phyloP scores from a whole-genome alignment of 37 sponge, comb jelly and placozoan species.

The Crambe crambe region DNA sequence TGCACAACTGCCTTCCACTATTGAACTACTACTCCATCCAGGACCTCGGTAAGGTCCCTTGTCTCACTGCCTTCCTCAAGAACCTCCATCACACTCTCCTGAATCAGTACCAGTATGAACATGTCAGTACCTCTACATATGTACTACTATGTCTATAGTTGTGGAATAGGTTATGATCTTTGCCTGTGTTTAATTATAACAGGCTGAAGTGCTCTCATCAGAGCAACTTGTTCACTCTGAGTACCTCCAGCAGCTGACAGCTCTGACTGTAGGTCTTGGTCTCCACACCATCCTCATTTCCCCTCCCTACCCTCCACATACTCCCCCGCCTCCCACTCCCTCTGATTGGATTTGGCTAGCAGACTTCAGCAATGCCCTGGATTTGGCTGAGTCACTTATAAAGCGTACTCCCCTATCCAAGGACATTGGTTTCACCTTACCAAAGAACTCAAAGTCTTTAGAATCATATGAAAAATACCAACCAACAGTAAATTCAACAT shows the following conservation, averaged over 20 bases:
- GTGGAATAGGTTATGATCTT: background rate
- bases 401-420: conserved; percentile 31
- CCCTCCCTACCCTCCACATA: conserved; percentile 52
- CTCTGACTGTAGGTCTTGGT: conserved; percentile 62
- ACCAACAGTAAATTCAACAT: conserved; percentile 37
- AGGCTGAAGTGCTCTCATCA: conserved; percentile 47
- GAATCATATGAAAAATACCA: conserved; percentile 20
- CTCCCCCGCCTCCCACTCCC: conserved; percentile 28
- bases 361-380: conserved; percentile 20
- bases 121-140: conserved; percentile 27
- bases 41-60: conserved; percentile 46
- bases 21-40: conserved; percentile 3
- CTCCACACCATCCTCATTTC: conserved; percentile 56
- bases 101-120: conserved; percentile 74
- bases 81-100: conserved; percentile 58
- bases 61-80: conserved; percentile 63
- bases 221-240: conserved; percentile 66
- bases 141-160: background rate
- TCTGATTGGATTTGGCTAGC: conserved; percentile 66
- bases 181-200: background rate
- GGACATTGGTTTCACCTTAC: background rate
- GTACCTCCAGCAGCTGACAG: conserved; percentile 67
- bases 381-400: conserved; percentile 45
- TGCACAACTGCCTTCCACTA: conserved; percentile 16
- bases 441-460: background rate